These are phyloP conservation scores for Perizoma affinitatum DNA, from an alignment of 2,888 invertebrate genomes.

Conservation along the genomic window DNA sequence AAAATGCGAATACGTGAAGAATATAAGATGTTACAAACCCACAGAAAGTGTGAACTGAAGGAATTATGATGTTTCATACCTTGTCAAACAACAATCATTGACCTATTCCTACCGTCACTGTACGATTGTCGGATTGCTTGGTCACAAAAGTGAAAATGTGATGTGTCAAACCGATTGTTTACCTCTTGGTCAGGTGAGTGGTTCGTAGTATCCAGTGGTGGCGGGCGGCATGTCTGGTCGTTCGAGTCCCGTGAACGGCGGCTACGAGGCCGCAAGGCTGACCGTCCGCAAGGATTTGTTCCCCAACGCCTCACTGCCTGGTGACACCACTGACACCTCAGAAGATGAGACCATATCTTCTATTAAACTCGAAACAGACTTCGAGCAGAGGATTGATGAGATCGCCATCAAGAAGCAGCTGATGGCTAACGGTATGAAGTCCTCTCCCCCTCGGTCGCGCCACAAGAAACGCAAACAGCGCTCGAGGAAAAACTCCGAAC, in stretches of 20 bases:
- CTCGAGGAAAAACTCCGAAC: slow-evolving; percentile 65
- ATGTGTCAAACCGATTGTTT: slow-evolving; percentile 85
- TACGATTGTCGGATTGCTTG: slow-evolving; percentile 69
- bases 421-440: slow-evolving; percentile 64
- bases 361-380: slow-evolving; percentile 80
- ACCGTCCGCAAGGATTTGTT: slow-evolving; percentile 81
- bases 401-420: slow-evolving; percentile 70
- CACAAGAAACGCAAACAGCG: slow-evolving; percentile 76
- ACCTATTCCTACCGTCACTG: slow-evolving; percentile 64
- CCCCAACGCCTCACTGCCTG: slow-evolving; percentile 64
- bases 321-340: slow-evolving; percentile 55
- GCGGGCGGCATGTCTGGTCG: slow-evolving; percentile 81
- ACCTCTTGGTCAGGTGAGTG: slow-evolving; percentile 83
- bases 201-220: slow-evolving; percentile 75
- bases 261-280: slow-evolving; percentile 76
- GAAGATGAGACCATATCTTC: slow-evolving; percentile 65
- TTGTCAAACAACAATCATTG: slow-evolving; percentile 67
- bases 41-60: slow-evolving; percentile 73
- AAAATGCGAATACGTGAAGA: slow-evolving; percentile 84
- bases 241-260: slow-evolving; percentile 80
- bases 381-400: slow-evolving; percentile 80
- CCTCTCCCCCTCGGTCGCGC: slow-evolving; percentile 63
- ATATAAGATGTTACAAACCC: slow-evolving; percentile 80
- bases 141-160: slow-evolving; percentile 83
- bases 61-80: slow-evolving; percentile 71